Evolutionary conservation across 2,888 invertebrate species (phyloP).

Genomic region (Incurvaria masculella): DNA sequence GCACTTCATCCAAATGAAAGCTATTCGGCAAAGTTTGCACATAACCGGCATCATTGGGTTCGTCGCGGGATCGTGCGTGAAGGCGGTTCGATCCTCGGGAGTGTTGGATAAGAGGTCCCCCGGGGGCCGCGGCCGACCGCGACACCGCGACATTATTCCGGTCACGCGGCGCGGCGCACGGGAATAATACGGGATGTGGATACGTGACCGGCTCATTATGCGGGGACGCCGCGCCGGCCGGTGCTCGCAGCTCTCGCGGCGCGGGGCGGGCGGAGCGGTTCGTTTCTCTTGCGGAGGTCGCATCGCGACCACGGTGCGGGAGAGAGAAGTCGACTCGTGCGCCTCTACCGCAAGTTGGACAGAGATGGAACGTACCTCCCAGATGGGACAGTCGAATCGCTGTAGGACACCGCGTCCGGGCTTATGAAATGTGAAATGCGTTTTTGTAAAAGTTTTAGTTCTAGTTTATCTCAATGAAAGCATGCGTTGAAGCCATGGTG

Average conservation of each 20-base stretch:
- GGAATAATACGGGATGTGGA: slow-evolving; percentile 58
- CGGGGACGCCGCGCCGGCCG: slow-evolving; percentile 27
- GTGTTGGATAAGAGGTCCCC: slow-evolving; percentile 5
- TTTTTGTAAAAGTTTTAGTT: no score
- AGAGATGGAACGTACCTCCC: no score
- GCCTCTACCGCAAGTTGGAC: no score
- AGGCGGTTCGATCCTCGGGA: slow-evolving; percentile 19
- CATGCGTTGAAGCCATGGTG: no score
- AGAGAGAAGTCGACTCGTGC: slow-evolving; percentile 2
- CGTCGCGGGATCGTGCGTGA: slow-evolving; percentile 44
- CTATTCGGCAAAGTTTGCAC: not conserved
- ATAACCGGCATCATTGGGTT: not conserved
- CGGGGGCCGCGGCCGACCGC: slow-evolving; percentile 19
- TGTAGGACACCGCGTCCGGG: no score
- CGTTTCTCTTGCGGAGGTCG: slow-evolving; percentile 14
- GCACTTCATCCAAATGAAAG: not conserved
- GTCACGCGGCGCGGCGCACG: slow-evolving; percentile 54
- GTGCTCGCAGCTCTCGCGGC: slow-evolving; percentile 29
- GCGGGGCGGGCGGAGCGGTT: slow-evolving; percentile 20
- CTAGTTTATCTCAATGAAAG: no score
- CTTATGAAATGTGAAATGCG: no score
- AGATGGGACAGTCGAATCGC: no score
- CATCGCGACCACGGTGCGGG: slow-evolving; percentile 1
- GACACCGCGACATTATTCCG: slow-evolving; percentile 40
- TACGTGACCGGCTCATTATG: slow-evolving; percentile 57